Conservation (phyloP, 2,113 vertebrate species). For the Galeopterus variegatus region DNA sequence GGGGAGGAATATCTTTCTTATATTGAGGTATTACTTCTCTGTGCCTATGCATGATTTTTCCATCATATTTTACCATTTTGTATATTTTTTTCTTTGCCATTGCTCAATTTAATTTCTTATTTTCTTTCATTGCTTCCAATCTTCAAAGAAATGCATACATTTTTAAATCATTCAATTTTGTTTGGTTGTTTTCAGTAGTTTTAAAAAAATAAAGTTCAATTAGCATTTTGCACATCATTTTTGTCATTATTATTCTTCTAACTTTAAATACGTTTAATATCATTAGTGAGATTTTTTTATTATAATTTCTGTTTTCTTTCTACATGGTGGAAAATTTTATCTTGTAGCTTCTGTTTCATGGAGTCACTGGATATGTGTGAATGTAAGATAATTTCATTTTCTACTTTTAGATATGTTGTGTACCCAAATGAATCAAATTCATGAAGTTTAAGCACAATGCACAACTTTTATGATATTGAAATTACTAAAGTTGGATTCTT, state of each 20-base stretch:
- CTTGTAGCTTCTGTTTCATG: not conserved
- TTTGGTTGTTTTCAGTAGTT: conserved; percentile 20
- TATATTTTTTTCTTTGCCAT: not conserved
- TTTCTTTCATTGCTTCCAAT: conserved; percentile 48
- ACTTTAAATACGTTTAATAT: conserved; percentile 59
- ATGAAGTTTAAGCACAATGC: not conserved
- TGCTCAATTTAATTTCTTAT: not conserved
- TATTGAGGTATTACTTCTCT: not conserved
- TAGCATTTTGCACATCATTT: conserved; percentile 37
- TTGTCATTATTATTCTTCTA: not conserved
- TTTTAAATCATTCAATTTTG: conserved; percentile 45
- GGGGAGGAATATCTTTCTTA: not conserved
- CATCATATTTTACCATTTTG: not conserved
- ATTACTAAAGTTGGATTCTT: not conserved
- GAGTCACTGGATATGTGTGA: not conserved
- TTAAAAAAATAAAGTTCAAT: conserved; percentile 39
- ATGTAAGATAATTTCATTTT: not conserved
- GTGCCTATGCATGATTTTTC: not conserved
- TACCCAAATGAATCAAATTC: not conserved
- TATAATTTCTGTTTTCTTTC: not conserved
- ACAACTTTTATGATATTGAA: not conserved
- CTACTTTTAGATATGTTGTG: not conserved
- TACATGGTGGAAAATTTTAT: not conserved
- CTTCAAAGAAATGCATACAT: not conserved
- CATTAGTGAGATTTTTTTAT: not conserved